Percentiles rank a stretch among this genome's conserved stretches.
Conservation (phyloP, 1,140 invertebrate genomes). For the Pseudomyrmex cubaensis region DNA sequence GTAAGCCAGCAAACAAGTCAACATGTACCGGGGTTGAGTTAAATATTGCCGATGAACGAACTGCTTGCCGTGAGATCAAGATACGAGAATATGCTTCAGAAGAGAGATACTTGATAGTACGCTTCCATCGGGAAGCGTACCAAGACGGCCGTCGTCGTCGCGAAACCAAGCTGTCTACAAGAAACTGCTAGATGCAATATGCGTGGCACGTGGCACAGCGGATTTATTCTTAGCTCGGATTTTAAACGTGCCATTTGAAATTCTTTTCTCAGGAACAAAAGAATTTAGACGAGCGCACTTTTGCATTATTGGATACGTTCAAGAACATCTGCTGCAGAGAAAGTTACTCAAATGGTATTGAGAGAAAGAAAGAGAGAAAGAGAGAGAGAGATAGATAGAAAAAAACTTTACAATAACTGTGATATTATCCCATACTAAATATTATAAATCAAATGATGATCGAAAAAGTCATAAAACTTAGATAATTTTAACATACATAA, state of each 20-base stretch:
- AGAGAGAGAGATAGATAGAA: too few species aligned
- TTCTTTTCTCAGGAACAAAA: slow-evolving; percentile 43
- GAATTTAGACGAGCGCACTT: slow-evolving; percentile 29
- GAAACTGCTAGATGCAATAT: slow-evolving; percentile 50
- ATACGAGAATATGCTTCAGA: background rate
- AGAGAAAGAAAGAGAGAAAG: too few species aligned
- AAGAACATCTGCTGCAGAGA: background rate
- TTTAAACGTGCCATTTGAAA: slow-evolving; percentile 45
- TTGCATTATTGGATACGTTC: background rate
- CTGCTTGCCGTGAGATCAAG: slow-evolving; percentile 8
- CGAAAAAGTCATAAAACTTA: background rate
- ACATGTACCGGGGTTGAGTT: slow-evolving; percentile 40
- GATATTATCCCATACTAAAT: too few species aligned
- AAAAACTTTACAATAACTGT: too few species aligned
- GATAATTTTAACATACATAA: background rate
- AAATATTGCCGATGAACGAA: slow-evolving; percentile 43
- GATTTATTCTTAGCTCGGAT: slow-evolving; percentile 64
- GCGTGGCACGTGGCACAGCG: slow-evolving; percentile 65
- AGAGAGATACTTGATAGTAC: background rate
- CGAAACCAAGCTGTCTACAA: slow-evolving; percentile 62
- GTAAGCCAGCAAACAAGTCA: slow-evolving; percentile 41
- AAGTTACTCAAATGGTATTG: too few species aligned
- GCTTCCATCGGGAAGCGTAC: too few species aligned
- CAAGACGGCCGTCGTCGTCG: slow-evolving; percentile 6
- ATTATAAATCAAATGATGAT: background rate